phyloP scores from a whole-genome alignment of 2,797 vertebrate genomes.

The Scyliorhinus canicula region DNA sequence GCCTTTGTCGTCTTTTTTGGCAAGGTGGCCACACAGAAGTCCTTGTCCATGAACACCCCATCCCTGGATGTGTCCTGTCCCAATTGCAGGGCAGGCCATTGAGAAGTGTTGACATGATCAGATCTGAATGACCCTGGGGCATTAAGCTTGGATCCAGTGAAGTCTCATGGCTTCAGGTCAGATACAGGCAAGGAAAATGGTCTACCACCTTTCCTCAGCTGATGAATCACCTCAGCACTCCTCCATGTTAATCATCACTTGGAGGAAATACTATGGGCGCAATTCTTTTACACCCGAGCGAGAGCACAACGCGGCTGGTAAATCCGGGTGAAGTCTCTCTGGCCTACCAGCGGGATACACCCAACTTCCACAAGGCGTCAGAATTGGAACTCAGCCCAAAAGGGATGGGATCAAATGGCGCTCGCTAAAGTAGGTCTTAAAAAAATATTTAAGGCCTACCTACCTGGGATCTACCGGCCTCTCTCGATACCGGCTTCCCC shows the following conservation, averaged over 20 bases:
- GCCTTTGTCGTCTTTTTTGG: too few relatives aligned
- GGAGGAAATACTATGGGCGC: not conserved
- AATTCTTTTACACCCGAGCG: too few relatives aligned
- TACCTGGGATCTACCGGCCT: too few relatives aligned
- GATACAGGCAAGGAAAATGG: not conserved
- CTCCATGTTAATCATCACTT: not conserved
- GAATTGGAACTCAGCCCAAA: too few relatives aligned
- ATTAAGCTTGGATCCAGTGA: not conserved
- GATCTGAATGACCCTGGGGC: not conserved
- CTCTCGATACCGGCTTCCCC: too few relatives aligned
- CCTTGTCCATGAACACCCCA: not conserved
- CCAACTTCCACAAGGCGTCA: too few relatives aligned
- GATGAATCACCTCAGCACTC: not conserved
- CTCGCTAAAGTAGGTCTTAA: too few relatives aligned
- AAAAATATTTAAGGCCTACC: too few relatives aligned
- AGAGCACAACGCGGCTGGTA: too few relatives aligned
- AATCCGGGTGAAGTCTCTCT: too few relatives aligned
- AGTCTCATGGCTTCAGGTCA: not conserved
- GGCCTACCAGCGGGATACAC: too few relatives aligned
- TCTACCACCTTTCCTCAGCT: not conserved
- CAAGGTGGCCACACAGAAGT: not conserved
- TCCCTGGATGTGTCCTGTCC: not conserved
- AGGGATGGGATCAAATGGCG: too few relatives aligned
- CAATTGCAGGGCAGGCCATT: not conserved
- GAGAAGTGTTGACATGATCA: not conserved